These are phyloP conservation scores for Erpornis zantholeuca DNA, from an alignment of 2,113 vertebrate genomes.

Conservation along the genomic window DNA sequence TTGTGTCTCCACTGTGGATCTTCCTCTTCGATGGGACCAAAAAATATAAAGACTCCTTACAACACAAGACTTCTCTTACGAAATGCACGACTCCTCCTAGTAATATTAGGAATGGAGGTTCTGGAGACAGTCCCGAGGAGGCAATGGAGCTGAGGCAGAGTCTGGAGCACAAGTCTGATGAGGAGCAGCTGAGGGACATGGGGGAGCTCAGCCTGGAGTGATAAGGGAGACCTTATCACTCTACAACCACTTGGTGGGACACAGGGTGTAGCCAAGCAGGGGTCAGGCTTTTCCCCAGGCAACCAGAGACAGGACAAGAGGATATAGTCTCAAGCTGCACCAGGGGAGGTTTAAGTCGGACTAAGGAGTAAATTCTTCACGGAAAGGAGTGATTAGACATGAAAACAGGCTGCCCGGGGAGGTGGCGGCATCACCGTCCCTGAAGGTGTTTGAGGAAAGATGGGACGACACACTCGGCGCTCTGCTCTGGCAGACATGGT, in stretches of 20 bases:
- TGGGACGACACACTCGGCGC: too few relatives aligned
- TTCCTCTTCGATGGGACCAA: neutral
- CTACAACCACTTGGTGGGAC: neutral
- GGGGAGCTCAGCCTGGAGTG: neutral
- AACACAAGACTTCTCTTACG: neutral
- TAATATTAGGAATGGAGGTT: neutral
- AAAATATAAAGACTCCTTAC: neutral
- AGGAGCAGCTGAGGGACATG: neutral
- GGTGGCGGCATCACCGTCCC: neutral
- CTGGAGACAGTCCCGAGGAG: neutral
- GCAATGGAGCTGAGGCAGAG: neutral
- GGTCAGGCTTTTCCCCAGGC: neutral
- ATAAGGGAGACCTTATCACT: rapidly evolving
- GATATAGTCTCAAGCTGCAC: rapidly evolving
- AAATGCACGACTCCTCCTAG: neutral
- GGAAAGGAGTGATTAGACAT: neutral
- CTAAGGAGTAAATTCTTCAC: neutral
- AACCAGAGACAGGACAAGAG: neutral
- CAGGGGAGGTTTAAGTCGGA: neutral
- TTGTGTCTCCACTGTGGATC: neutral
- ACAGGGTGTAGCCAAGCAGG: neutral
- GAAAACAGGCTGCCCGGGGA: neutral
- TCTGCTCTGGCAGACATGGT: too few relatives aligned
- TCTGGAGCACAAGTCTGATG: neutral
- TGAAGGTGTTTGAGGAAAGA: neutral